Percentiles rank a stretch among this genome's conserved stretches.
Conservation (phyloP, 1,140 invertebrate genomes). For the Aricia agestis region DNA sequence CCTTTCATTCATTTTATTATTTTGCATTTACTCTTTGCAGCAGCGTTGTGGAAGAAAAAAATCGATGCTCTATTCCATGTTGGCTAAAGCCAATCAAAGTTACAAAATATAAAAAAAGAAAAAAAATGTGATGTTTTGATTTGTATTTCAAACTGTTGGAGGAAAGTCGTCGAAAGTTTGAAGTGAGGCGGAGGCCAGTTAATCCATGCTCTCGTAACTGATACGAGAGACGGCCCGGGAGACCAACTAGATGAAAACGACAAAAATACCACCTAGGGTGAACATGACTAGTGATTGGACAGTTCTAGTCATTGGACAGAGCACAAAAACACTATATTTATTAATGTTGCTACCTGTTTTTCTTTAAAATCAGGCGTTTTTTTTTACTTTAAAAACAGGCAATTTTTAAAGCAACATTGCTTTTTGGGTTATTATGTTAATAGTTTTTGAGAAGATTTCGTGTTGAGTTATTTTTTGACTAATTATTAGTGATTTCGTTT, state of each 20-base stretch:
- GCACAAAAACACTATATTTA: no score
- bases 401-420: no score
- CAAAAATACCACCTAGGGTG: no score
- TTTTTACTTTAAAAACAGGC: no score
- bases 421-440: no score
- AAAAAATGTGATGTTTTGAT: background rate
- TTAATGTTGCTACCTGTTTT: no score
- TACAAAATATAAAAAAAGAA: background rate
- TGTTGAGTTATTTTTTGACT: no score
- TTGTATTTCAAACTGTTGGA: background rate
- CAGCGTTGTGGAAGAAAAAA: background rate
- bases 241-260: background rate
- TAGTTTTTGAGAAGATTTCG: no score
- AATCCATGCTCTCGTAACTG: background rate
- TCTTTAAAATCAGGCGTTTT: no score
- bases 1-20: background rate
- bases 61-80: background rate
- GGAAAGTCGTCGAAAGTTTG: conserved; percentile 2
- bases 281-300: no score
- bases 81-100: background rate
- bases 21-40: background rate
- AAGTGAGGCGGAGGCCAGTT: background rate
- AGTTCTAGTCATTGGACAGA: no score
- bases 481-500: no score
- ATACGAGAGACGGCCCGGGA: background rate